Evolutionary conservation across 1,140 invertebrate genomes (phyloP), one percentile per base, ranked within the genome.

Genomic region (Penaeus japonicus): DNA sequence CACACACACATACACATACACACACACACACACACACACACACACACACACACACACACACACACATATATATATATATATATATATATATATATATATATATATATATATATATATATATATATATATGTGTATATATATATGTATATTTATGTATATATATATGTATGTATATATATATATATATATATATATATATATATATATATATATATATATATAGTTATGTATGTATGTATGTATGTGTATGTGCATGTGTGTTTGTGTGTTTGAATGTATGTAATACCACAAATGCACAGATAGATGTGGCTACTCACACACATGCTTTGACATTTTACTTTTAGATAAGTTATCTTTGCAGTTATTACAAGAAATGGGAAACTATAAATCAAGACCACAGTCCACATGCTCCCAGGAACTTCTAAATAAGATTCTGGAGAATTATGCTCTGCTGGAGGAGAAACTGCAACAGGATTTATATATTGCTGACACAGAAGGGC

Each of bases 381-480:
- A 84, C 30, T 84, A 70, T n/a, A 84, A 65, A n/a, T 73, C 83
- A 73, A 27, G 83, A 4, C 83, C 83, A 79, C 27, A 54, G 15
- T 78, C 24, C 18, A 80, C 77, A 32, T 86, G 73, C 35, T 78
- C 85, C 92, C 92, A 93, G 91, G 93, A 93, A 90, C 79, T 93
- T n/a, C 93, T 93, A 84, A 93, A 93, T 90, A 93, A 93, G 83
- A 93, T 93, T 62, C 92, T 92, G 90, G 92, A 93, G 79, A 92
- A 92, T 87, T 93, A 93, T 90, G 91, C 92, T 20, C 80, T 93
- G 27, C 92, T 93, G 57, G 85, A 92, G 35, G 93, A 92, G 24
- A 92, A 92, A 85, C 91, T 92, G 2, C 92, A 92, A 79, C 92
- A 93, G 90, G 93, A 93, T 84, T 84, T 83, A 39, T 89, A 92